Base-by-base conservation (phyloP, 2,113 vertebrate species). In the Microcebus lehilahytsara region DNA sequence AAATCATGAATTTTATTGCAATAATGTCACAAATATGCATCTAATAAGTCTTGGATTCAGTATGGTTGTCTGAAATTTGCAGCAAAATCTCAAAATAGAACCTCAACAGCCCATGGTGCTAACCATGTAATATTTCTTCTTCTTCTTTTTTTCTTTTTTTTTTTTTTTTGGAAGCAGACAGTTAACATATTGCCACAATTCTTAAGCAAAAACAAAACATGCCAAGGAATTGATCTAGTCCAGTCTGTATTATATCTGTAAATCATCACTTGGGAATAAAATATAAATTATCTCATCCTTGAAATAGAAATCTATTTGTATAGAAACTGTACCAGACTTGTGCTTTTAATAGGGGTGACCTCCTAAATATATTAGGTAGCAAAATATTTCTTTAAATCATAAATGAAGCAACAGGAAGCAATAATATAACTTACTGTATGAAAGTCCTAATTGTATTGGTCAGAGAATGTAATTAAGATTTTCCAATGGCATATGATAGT, bases 301-400 rank as follows among this genome's bases (percentile, higher is more conserved):
- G 23, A 92, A 89, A 42, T 6, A 51, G 25, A 81, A 85, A 69
- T 42, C 46, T 6, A 87, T 77, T 94, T 89, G 11, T 81, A 30
- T 85, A 86, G 27, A 20, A 85, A 53, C 53, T 25, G 16, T 85
- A 40, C 34, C 84, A 56, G 69, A 85, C 8, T 62, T 58, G 6
- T 64, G 5, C 16, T 91, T 30, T 81, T 88, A 69, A 4, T 85
- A 77, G 27, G 5, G 81, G 30, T 67, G 46, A 6, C 25, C 19
- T 58, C 34, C 40, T 85, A 72, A 94, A 79, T 37, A 79, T 42
- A 58, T 64, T 56, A 96, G 12, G 37, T 85, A 89, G 10, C 3
- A 89, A 94, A 51, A 32, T 62, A 6, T 83, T 89, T 89, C 71
- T 92, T 75, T 86, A 58, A 79, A 87, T 95, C 89, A 79, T 56